Percentiles rank a stretch among this genome's conserved stretches.
These are phyloP conservation scores for Neria commutata DNA, from an alignment of 2,888 invertebrate species.

Conservation along the genomic window DNA sequence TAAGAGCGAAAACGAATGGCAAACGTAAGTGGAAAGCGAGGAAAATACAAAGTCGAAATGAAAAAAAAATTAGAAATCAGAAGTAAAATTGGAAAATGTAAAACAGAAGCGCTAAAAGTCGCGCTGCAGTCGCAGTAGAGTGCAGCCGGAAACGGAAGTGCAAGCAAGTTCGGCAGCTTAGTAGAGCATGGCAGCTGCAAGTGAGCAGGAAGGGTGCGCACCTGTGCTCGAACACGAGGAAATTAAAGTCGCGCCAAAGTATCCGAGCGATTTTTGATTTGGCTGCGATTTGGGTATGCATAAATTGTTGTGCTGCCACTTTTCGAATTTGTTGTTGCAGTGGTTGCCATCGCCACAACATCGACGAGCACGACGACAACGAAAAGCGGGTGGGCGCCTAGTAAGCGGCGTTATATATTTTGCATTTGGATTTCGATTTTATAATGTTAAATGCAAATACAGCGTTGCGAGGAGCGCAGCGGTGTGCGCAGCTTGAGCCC, in stretches of 20 bases:
- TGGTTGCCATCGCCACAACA: no score
- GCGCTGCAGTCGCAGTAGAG: no score
- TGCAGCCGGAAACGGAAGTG: constrained; percentile 1
- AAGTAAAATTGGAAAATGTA: neutral
- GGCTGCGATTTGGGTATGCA: constrained; percentile 42
- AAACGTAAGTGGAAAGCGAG: neutral
- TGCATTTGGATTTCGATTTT: no score
- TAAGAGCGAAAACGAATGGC: neutral
- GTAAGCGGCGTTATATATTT: no score
- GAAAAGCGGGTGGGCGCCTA: no score
- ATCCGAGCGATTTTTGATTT: constrained; percentile 50
- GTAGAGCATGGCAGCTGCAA: neutral
- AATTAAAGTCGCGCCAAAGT: constrained; percentile 53
- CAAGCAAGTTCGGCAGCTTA: neutral
- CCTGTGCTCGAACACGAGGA: constrained; percentile 22
- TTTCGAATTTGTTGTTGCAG: no score
- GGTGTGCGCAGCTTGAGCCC: no score
- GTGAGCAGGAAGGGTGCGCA: neutral
- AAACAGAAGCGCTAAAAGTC: no score
- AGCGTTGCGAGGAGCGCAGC: no score
- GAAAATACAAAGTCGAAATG: neutral
- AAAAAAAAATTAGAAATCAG: neutral
- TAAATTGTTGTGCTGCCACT: constrained; percentile 11
- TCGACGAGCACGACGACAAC: no score
- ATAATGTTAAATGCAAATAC: no score